Evolutionary conservation across 2,888 invertebrate genomes (phyloP), one percentile per base, ranked within the genome.

Genomic region (Osmoderma eremita): DNA sequence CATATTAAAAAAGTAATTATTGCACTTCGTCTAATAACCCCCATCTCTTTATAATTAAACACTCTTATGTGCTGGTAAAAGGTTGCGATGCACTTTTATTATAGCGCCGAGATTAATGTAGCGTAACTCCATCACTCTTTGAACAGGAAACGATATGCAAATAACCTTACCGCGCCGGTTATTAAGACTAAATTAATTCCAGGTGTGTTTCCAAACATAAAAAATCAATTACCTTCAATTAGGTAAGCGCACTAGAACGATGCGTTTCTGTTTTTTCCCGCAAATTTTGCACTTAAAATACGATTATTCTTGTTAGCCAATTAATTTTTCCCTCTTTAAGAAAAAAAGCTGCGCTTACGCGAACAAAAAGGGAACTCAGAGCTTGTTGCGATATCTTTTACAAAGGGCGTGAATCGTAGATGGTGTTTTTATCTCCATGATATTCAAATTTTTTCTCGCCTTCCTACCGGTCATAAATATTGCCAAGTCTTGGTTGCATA

Each of bases 121-220:
- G 53, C 38, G 53, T 53, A 39, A 36, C 53, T 38, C 53, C 30
- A 30, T 30, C 30, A 18, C 38, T 12, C 22, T 53, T 38, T 17
- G 53, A 17, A 15, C 53, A 53, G 53, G 38, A 53, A 53, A 53
- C 38, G 18, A 17, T 53, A 53, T 53, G 53, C 53, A 53, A 53
- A 53, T 53, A 12, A 39, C 17, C n/a, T 17, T 18, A 18, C 18
- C 17, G 38, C 18, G 18, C 38, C 30, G 1, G 38, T 53, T 17
- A 53, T 53, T 53, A 53, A 53, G 18, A 39, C 15, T 17, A 39
- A 53, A 53, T 53, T 53, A 53, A 15, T 18, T 39, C 38, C 12
- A 18, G 38, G 38, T 30, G 38, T 15, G 10, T 53, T 53, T 13
- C 18, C 38, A 38, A n/a, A 53, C 53, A 20, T 53, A 53, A 38